Percentiles rank a stretch among this genome's conserved stretches.
Conservation (phyloP, 2,797 vertebrate species). For the Falco novaeseelandiae region DNA sequence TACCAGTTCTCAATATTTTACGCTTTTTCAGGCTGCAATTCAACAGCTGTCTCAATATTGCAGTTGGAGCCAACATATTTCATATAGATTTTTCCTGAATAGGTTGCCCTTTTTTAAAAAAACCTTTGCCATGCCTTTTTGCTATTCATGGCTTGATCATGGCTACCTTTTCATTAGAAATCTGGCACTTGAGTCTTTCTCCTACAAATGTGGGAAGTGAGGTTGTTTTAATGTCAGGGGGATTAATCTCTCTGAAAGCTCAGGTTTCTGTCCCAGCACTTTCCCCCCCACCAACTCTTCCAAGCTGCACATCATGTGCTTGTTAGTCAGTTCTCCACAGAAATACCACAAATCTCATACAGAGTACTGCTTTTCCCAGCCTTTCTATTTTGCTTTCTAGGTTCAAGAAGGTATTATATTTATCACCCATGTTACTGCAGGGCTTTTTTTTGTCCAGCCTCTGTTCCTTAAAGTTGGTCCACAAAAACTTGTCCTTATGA, state of each 20-base stretch:
- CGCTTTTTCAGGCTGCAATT: slow-evolving; percentile 39
- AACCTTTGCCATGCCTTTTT: neutral
- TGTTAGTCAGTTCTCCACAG: slow-evolving; percentile 25
- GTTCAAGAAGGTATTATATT: neutral
- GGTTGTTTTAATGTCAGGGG: neutral
- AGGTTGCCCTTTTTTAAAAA: neutral
- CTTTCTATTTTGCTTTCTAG: neutral
- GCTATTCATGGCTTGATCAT: neutral
- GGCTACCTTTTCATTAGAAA: slow-evolving; percentile 11
- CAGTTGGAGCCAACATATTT: slow-evolving; percentile 26
- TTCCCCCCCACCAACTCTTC: neutral
- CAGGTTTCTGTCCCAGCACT: slow-evolving; percentile 16
- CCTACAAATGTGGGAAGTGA: neutral
- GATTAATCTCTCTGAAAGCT: slow-evolving; percentile 25
- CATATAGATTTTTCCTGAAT: slow-evolving; percentile 22
- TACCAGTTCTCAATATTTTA: slow-evolving; percentile 49
- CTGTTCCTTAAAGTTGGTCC: neutral
- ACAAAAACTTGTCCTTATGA: neutral
- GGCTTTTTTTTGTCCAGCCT: neutral
- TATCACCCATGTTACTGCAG: neutral
- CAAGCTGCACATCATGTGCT: slow-evolving; percentile 26
- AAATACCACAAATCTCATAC: neutral
- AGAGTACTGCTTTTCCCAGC: neutral
- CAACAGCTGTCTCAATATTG: slow-evolving; percentile 59
- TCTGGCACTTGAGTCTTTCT: neutral